These are phyloP conservation scores for Burhinus bistriatus DNA, from an alignment of 2,113 vertebrate species.

Conservation along the genomic window DNA sequence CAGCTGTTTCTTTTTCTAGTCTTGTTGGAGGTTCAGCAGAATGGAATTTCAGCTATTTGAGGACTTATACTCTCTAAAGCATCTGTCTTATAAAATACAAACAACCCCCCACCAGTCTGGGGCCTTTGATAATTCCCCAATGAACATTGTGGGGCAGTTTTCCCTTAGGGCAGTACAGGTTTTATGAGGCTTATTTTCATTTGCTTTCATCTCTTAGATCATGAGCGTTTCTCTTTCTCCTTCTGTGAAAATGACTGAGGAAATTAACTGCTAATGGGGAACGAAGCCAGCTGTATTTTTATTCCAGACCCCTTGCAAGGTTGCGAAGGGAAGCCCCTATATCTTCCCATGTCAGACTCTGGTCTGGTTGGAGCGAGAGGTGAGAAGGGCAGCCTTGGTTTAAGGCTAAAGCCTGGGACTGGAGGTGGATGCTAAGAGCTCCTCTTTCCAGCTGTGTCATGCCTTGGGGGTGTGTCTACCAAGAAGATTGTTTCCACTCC, in stretches of 20 bases:
- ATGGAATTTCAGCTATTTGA: slow-evolving; percentile 57
- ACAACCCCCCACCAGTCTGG: slow-evolving; percentile 35
- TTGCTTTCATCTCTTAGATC: slow-evolving; percentile 41
- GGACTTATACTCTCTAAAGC: slow-evolving; percentile 55
- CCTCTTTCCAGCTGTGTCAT: slow-evolving; percentile 14
- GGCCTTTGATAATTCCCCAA: slow-evolving; percentile 42
- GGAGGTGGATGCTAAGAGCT: slow-evolving; percentile 26
- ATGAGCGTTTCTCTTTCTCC: slow-evolving; percentile 11
- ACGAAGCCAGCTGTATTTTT: slow-evolving; percentile 33
- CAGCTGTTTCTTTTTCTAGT: slow-evolving; percentile 55
- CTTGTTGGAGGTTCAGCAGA: slow-evolving; percentile 2
- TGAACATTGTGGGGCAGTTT: slow-evolving; percentile 34
- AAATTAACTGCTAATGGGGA: slow-evolving; percentile 55
- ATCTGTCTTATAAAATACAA: slow-evolving; percentile 57
- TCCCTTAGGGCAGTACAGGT: slow-evolving; percentile 24
- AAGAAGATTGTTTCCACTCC: slow-evolving; percentile 17
- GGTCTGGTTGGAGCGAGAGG: background rate
- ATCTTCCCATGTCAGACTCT: background rate
- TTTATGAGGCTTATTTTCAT: slow-evolving; percentile 46
- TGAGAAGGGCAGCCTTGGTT: background rate
- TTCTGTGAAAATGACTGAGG: slow-evolving; percentile 23
- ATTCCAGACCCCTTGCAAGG: background rate
- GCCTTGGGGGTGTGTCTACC: background rate
- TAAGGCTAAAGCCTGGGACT: background rate
- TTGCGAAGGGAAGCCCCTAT: background rate